Base-by-base conservation (phyloP, 2,888 invertebrate species). In the Lycophotia porphyrea region DNA sequence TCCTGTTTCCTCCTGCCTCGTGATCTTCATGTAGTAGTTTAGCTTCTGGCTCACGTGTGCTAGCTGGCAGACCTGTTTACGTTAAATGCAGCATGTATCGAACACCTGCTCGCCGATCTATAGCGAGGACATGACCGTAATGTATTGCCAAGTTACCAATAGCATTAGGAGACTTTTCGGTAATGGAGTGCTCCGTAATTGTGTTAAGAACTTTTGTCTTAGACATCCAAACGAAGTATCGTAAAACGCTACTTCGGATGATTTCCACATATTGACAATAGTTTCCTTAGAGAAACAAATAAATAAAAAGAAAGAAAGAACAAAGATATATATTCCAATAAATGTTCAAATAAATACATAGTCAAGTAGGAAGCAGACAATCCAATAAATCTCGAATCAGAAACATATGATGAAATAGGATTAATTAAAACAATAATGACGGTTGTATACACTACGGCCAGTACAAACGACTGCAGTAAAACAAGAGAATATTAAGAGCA, bases 41-140 rank as follows among this genome's bases (percentile, higher is more conserved):
- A 90, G 91, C 87, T 89, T 89, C 87, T 90, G 88, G 88, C 89
- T 88, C 92, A 93, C 93, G 93, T 93, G 92, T 88, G 82, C 77
- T 81, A 86, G 84, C 80, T 80, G 84, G 87, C 84, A 87, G 86
- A 83, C 80, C 85, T 84, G 88, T 84, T 87, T 84, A 87, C 84
- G 88, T 84, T 90, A 91, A 91, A 92, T 91, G 91, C 91, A 88
- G 84, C 89, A 84, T 81, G 81, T 88, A 92, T 87, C 77, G 91
- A 87, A 80, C 94, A 94, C 94, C 94, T 94, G 95, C 87, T 94
- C 88, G 84, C 84, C 93, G 90, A 93, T 94, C 90, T 93, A 94
- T 93, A 90, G 90, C 87, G 82, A 84, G 88, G 89, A 93, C 94
- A 94, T 94, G 94, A 90, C 91, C 88, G 85, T 92, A 93, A 93